Conservation (phyloP, 2,113 vertebrate genomes). For the Lanius collurio region DNA sequence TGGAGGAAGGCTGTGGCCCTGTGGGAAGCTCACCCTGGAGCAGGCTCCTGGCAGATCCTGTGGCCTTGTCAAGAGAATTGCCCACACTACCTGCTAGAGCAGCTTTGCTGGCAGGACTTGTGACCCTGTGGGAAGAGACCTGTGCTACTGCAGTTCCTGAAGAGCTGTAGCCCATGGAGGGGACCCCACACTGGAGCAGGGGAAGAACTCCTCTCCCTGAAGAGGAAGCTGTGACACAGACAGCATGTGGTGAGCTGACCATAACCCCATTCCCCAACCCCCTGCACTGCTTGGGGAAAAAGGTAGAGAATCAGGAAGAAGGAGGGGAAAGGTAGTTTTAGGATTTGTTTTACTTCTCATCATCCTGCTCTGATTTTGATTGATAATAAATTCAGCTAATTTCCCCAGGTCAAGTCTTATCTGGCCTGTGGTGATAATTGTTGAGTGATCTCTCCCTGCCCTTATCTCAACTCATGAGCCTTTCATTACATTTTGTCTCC, state of each 20-base stretch:
- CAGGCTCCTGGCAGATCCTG: neutral
- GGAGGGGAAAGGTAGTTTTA: neutral
- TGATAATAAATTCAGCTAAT: neutral
- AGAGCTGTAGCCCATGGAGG: neutral
- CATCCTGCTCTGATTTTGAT: neutral
- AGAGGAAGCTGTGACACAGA: neutral
- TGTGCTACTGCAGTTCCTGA: neutral
- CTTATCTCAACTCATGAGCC: neutral
- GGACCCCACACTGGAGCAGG: neutral
- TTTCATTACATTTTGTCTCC: neutral
- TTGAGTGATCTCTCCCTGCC: neutral
- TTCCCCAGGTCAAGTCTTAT: neutral
- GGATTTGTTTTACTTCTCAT: neutral
- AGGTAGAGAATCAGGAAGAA: neutral
- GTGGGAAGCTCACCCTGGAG: neutral
- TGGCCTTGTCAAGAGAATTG: neutral
- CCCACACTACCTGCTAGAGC: neutral
- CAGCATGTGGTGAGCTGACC: neutral
- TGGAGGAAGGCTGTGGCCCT: neutral
- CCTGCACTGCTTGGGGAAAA: neutral
- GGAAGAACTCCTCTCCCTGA: neutral
- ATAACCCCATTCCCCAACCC: too few relatives aligned
- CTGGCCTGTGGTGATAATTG: neutral
- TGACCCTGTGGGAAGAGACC: neutral
- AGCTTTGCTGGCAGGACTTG: neutral